Percentiles rank a stretch among this genome's conserved stretches.
These are phyloP conservation scores for Stegophylla sp. DNA, from an alignment of 2,888 invertebrate species.

Conservation along the genomic window DNA sequence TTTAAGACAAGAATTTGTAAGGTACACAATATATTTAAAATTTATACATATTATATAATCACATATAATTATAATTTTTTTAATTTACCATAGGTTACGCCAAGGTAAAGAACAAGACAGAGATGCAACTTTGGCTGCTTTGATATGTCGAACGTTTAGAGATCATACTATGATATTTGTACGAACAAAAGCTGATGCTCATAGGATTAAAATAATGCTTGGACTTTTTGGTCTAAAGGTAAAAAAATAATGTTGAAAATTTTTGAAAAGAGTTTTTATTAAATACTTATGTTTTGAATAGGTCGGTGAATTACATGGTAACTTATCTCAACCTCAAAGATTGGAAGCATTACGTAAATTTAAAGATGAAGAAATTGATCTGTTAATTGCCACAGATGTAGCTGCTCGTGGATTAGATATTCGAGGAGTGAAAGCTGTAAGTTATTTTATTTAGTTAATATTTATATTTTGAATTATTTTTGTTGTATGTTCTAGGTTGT, in stretches of 20 bases:
- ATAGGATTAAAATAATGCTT: constrained; percentile 87
- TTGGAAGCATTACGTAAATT: constrained; percentile 87
- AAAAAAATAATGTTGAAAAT: constrained; percentile 63
- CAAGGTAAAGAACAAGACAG: constrained; percentile 87
- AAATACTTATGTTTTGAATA: constrained; percentile 60
- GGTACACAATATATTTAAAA: constrained; percentile 66
- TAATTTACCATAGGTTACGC: constrained; percentile 73
- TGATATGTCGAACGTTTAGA: constrained; percentile 87
- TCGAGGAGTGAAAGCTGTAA: constrained; percentile 90
- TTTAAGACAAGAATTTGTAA: constrained; percentile 93
- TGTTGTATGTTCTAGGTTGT: constrained; percentile 69
- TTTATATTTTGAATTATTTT: background rate
- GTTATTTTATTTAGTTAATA: constrained; percentile 60
- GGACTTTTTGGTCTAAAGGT: constrained; percentile 88
- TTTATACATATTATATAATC: background rate
- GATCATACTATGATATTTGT: constrained; percentile 94
- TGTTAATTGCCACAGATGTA: constrained; percentile 93
- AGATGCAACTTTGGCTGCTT: constrained; percentile 84
- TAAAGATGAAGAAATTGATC: constrained; percentile 82
- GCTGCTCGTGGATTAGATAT: constrained; percentile 95
- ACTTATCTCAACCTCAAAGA: constrained; percentile 93
- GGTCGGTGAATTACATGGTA: constrained; percentile 92
- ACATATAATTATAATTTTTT: constrained; percentile 5
- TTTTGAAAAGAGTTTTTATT: constrained; percentile 9
- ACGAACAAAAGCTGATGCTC: constrained; percentile 94